These are phyloP conservation scores for Barnardius zonarius DNA, from an alignment of 2,113 vertebrate genomes.

Conservation along the genomic window DNA sequence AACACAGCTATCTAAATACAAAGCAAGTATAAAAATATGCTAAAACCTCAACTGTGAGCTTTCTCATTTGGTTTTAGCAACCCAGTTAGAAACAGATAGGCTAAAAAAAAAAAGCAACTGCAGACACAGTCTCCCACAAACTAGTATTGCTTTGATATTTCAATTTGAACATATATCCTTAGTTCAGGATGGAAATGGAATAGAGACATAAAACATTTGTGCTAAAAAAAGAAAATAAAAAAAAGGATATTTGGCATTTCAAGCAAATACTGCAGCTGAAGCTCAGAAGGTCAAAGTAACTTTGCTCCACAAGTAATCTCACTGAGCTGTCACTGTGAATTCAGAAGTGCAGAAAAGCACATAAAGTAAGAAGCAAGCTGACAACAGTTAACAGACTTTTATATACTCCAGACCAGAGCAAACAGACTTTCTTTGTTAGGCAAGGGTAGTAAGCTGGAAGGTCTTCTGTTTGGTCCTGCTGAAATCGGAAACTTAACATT, in stretches of 20 bases:
- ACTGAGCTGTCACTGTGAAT: not conserved
- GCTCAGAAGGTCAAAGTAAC: not conserved
- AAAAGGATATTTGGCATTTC: not conserved
- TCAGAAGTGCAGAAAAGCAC: not conserved
- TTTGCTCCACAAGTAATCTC: not conserved
- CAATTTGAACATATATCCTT: not conserved
- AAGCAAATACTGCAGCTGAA: not conserved
- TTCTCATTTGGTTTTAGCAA: not conserved
- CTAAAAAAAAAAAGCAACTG: not conserved
- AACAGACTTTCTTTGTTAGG: not conserved
- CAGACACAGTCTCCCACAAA: not conserved
- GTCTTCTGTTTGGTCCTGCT: not conserved
- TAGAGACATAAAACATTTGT: not conserved
- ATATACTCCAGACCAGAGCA: not conserved
- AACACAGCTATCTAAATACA: not conserved
- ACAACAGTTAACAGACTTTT: not conserved
- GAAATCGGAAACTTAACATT: not conserved
- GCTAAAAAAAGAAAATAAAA: not conserved
- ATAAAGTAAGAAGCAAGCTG: not conserved
- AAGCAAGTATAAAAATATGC: not conserved
- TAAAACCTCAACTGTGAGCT: not conserved
- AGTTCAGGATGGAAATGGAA: not conserved
- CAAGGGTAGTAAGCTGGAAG: not conserved
- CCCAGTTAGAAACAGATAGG: not conserved
- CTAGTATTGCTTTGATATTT: not conserved